Percentiles rank a stretch among this genome's conserved stretches.
These are phyloP conservation scores for Chaenodraco wilsoni DNA, from an alignment of 2,797 vertebrate genomes.

Conservation along the genomic window DNA sequence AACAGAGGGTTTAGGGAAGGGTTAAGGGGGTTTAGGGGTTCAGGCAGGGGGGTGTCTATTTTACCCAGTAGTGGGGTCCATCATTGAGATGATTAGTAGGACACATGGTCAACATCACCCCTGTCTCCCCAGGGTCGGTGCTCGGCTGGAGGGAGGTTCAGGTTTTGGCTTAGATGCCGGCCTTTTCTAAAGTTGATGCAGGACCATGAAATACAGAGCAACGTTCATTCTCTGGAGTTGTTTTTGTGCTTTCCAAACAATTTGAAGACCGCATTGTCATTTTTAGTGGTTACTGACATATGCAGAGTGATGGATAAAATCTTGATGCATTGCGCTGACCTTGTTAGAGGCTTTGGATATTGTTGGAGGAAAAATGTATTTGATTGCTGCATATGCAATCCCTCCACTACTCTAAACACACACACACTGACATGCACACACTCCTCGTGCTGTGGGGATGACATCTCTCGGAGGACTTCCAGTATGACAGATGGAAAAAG, in stretches of 20 bases:
- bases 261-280: conserved; percentile 57
- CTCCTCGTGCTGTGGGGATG: conserved; percentile 26
- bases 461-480: conserved; percentile 70
- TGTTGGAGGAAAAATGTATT: conserved; percentile 4
- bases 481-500: conserved; percentile 77
- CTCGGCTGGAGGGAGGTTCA: conserved; percentile 76
- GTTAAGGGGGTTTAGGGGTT: conserved; percentile 76
- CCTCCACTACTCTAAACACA: conserved; percentile 12
- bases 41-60: conserved; percentile 57
- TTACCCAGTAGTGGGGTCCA: conserved; percentile 60
- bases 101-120: conserved; percentile 78
- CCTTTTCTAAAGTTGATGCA: conserved; percentile 77
- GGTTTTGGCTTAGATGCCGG: conserved; percentile 67
- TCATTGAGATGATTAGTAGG: conserved; percentile 74
- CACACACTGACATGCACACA: conserved; percentile 22
- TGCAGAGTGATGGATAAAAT: conserved; percentile 21
- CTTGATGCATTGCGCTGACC: conserved; percentile 1
- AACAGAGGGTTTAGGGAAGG: conserved; percentile 77
- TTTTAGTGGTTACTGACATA: conserved; percentile 31
- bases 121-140: conserved; percentile 62
- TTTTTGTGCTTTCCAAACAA: conserved; percentile 49
- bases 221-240: conserved; percentile 74
- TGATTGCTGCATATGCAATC: conserved; percentile 13
- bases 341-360: neutral
- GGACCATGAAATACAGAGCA: conserved; percentile 75